Percentiles rank a stretch among this genome's conserved stretches.
Evolutionary conservation across 2,797 vertebrate genomes (phyloP).

Genomic region (Epinephelus malabaricus): DNA sequence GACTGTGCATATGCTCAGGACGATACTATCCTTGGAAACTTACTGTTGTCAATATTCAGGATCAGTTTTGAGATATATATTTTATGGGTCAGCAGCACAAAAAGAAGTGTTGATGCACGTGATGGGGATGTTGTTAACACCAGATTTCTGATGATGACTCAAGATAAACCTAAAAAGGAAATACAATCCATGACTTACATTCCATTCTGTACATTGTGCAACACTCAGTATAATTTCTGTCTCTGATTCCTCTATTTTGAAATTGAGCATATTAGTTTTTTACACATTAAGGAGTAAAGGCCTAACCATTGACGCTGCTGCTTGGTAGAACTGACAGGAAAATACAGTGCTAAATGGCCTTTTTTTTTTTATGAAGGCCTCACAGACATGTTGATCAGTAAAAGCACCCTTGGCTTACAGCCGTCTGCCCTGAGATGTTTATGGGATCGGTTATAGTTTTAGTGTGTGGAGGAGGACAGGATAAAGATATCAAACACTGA

Average conservation of each 20-base stretch:
- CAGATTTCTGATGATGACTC: slow-evolving; percentile 2
- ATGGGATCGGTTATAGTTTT: slow-evolving; percentile 15
- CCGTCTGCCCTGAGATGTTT: not conserved
- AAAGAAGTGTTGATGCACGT: not conserved
- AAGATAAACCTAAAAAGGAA: not conserved
- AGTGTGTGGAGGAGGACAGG: not conserved
- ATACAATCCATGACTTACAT: not conserved
- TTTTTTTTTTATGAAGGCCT: not conserved
- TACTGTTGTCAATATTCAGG: not conserved
- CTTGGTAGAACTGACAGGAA: not conserved
- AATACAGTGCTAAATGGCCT: not conserved
- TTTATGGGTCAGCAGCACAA: not conserved
- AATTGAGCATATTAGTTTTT: not conserved
- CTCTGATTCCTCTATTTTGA: not conserved
- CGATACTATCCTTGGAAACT: not conserved
- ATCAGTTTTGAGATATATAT: slow-evolving; percentile 1
- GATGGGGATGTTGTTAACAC: not conserved
- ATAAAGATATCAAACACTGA: slow-evolving; percentile 22
- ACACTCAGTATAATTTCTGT: too few relatives aligned
- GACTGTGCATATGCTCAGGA: not conserved
- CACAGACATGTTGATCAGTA: not conserved
- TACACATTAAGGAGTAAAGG: not conserved
- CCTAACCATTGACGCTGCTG: not conserved
- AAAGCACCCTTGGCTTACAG: not conserved
- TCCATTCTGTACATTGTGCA: not conserved